Evolutionary conservation across 2,113 vertebrate species (phyloP), one percentile per base, ranked within the genome.

Genomic region (Mormyrus lacerda): DNA sequence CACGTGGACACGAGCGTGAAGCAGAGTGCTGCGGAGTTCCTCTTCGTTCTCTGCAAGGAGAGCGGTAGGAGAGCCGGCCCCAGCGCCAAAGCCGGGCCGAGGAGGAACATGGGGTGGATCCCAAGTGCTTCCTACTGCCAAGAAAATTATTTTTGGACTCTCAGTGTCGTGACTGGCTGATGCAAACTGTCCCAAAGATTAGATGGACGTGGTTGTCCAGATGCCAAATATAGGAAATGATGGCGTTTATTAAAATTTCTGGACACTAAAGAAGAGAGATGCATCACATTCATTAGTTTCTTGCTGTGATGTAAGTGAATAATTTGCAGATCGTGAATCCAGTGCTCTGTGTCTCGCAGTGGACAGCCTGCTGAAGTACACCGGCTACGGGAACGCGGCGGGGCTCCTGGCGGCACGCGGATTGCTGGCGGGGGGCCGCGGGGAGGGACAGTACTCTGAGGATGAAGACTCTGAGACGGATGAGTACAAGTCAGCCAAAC

Each of bases 21-120:
- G 95, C 97, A 99, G 91, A 97, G 97, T 42, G 97, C 98, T 88
- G 98, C 97, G 76, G 98, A 99, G 94, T 99, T 99, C 91, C 97
- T 99, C 84, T 99, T 99, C 51, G 98, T 99, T 61, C 97, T 99
- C 90, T 99, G 98, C 94, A 99, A 99, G 94, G 98, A 99, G 91
- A 97, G 97, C 93, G 98, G 98, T 99, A 95, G 94, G 94, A 45
- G 39, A 42, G 53, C 39, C 10, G 51, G 1, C 35, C 15, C 35
- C 3, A 0, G 35, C 79, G 21, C 39, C 79, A 3, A 5, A 73
- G 31, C 4, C 21, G 17, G 19, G 76, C 76, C 35, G 2, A 35
- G 65, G 31, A 35, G n/a, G n/a, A 35, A 42, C 15, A 19, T 19
- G 5, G 0, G 15, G 19, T 79, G 35, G 73, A 17, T 79, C 73